Percentiles rank a stretch among this genome's conserved stretches.
Evolutionary conservation across 1,140 invertebrate species (phyloP).

Genomic region (Caenorhabditis tropicalis): DNA sequence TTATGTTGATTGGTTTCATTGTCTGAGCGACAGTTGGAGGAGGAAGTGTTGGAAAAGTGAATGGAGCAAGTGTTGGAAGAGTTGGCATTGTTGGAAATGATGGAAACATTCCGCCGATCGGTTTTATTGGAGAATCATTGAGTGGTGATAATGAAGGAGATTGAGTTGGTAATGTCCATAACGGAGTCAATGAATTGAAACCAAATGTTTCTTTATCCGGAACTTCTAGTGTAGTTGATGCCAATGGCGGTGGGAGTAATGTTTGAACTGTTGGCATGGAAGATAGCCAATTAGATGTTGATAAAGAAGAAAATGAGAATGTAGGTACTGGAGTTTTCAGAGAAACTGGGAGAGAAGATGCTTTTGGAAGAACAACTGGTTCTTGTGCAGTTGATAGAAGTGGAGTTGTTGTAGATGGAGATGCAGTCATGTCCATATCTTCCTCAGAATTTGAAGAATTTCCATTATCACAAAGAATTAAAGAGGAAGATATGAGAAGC

Average conservation of each 20-base stretch:
- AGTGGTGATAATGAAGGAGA: background rate
- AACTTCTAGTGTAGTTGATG: background rate
- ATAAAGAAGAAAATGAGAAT: background rate
- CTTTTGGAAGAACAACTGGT: background rate
- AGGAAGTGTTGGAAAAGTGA: conserved; percentile 40
- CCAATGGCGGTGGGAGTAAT: background rate
- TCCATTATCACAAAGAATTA: background rate
- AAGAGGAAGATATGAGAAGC: background rate
- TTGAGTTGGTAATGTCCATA: background rate
- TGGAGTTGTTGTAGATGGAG: background rate
- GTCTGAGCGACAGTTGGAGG: background rate
- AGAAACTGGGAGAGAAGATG: background rate
- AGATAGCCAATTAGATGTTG: background rate
- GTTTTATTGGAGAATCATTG: background rate
- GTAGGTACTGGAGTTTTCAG: background rate
- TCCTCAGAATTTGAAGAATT: background rate
- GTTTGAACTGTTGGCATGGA: conserved; percentile 27
- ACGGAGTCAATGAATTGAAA: background rate
- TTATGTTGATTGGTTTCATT: conserved; percentile 35
- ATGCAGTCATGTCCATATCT: conserved; percentile 14
- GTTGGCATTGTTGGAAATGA: conserved; percentile 22
- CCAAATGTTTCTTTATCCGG: background rate
- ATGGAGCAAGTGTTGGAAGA: conserved; percentile 10
- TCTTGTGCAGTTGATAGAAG: background rate
- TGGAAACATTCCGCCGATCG: background rate